Conservation (phyloP, 2,113 vertebrate genomes). For the Uropsilus gracilis region DNA sequence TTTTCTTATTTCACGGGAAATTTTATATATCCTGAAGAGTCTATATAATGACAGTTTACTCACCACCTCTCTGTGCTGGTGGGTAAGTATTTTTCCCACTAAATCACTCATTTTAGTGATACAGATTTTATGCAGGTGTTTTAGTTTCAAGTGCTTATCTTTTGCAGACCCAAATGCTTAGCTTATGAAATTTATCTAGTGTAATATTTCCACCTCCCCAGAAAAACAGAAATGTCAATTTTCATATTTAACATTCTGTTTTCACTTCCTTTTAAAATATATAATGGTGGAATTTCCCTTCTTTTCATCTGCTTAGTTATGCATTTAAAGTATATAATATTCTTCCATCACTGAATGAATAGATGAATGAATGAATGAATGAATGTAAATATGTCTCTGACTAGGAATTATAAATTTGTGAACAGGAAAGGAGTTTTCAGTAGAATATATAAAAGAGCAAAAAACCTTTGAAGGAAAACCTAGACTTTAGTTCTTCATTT, state of each 20-base stretch:
- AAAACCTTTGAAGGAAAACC: neutral
- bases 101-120: neutral
- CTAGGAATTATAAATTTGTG: neutral
- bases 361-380: neutral
- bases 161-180: neutral
- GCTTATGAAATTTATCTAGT: neutral
- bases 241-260: neutral
- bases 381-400: neutral
- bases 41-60: neutral
- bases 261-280: slow-evolving; percentile 11
- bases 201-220: neutral
- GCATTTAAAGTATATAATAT: neutral
- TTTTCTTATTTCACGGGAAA: neutral
- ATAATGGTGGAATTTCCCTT: neutral
- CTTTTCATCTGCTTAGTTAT: neutral
- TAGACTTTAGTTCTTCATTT: neutral
- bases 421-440: neutral
- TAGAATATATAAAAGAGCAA: neutral
- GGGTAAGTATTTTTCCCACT: neutral
- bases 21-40: neutral
- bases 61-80: neutral
- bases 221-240: neutral
- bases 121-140: neutral
- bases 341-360: neutral
- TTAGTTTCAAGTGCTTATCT: neutral